These are phyloP conservation scores for Calidris pugnax DNA, from an alignment of 2,113 vertebrate genomes.

Conservation along the genomic window DNA sequence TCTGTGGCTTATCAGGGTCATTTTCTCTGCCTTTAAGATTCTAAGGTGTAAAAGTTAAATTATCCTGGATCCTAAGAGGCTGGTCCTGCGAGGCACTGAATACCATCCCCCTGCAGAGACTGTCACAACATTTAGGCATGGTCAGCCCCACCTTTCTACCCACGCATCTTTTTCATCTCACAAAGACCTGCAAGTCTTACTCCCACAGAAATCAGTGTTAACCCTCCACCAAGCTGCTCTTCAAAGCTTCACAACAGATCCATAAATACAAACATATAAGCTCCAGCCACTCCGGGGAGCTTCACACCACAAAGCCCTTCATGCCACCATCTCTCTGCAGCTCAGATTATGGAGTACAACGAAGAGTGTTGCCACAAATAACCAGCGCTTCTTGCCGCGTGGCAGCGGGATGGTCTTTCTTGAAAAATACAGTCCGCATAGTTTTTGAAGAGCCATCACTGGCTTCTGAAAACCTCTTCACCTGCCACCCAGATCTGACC, in stretches of 20 bases:
- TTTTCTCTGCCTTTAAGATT: background rate
- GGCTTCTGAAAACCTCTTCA: background rate
- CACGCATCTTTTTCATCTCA: background rate
- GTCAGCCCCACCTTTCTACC: background rate
- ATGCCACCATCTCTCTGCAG: background rate
- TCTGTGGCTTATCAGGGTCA: background rate
- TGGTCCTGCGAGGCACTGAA: background rate
- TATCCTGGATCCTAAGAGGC: background rate
- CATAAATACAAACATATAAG: background rate
- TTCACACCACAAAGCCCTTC: background rate
- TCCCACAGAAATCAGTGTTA: background rate
- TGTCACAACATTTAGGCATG: background rate
- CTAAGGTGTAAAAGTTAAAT: background rate
- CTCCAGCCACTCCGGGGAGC: background rate
- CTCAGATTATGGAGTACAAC: accelerated
- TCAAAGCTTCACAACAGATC: background rate
- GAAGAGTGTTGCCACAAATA: background rate
- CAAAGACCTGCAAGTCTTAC: background rate
- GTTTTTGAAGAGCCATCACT: background rate
- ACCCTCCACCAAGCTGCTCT: background rate
- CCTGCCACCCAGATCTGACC: background rate
- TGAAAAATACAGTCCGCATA: background rate
- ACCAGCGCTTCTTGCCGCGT: background rate
- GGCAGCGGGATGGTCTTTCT: background rate
- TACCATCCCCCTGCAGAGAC: background rate